Percentiles rank a stretch among this genome's conserved stretches.
phyloP scores from a whole-genome alignment of 1,140 invertebrate genomes.

The Mercenaria mercenaria region DNA sequence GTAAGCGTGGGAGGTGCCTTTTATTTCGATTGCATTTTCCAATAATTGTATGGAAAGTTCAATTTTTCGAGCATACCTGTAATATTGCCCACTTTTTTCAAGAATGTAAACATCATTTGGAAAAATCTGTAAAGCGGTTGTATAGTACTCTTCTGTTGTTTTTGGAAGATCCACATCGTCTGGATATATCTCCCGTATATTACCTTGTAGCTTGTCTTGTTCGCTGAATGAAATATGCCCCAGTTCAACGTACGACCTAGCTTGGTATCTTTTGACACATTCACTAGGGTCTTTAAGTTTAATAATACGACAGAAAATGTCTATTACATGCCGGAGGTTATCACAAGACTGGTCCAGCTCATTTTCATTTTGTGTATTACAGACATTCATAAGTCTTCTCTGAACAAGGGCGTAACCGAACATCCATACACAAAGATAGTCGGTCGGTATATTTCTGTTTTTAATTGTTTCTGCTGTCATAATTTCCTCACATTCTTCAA shows the following conservation, averaged over 20 bases:
- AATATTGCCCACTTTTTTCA: neutral
- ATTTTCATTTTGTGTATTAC: neutral
- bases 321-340: neutral
- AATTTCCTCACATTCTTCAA: neutral
- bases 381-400: neutral
- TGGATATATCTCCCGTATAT: neutral
- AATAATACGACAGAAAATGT: neutral
- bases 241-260: constrained; percentile 13
- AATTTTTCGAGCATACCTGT: neutral
- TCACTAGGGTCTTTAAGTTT: neutral
- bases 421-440: neutral
- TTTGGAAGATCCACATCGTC: neutral
- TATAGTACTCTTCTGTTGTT: neutral
- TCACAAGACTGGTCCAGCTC: neutral
- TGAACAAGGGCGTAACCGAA: constrained; percentile 15
- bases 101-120: neutral
- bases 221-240: neutral
- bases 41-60: neutral
- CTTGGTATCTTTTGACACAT: neutral
- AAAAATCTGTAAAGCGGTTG: neutral
- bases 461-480: neutral
- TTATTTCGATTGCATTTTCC: neutral
- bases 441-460: neutral
- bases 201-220: neutral
- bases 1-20: neutral